These are phyloP conservation scores for Patagioenas fasciata DNA, from an alignment of 2,113 vertebrate genomes.

Conservation along the genomic window DNA sequence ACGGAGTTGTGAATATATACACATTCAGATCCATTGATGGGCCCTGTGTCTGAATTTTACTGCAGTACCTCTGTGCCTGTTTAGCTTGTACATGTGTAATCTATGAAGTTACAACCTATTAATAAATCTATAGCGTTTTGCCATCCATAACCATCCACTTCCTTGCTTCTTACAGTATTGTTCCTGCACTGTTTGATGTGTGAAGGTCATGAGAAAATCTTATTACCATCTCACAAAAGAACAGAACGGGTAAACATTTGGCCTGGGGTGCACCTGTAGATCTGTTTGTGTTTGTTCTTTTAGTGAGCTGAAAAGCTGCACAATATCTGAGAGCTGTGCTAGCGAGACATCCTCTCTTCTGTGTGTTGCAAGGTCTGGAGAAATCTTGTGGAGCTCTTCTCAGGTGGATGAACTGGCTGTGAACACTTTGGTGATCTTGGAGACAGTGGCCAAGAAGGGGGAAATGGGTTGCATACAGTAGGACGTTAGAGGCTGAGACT, in stretches of 20 bases:
- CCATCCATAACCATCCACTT: neutral
- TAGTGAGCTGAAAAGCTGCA: neutral
- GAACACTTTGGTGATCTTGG: neutral
- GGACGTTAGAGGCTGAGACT: neutral
- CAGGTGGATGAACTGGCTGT: neutral
- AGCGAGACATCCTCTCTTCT: neutral
- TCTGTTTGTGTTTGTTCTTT: neutral
- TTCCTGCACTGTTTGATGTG: neutral
- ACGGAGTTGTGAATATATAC: rapidly evolving
- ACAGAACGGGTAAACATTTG: neutral
- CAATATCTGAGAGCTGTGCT: neutral
- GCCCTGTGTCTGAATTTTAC: neutral
- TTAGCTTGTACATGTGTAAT: neutral
- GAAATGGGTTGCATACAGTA: neutral
- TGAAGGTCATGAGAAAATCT: neutral
- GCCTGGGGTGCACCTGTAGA: neutral
- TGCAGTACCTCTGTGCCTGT: neutral
- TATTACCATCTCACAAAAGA: neutral
- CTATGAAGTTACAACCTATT: neutral
- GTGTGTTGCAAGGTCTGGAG: neutral
- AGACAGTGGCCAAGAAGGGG: neutral
- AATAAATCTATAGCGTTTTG: neutral
- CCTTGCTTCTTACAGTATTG: neutral
- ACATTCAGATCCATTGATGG: rapidly evolving
- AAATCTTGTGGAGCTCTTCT: neutral